Conservation (phyloP, 2,888 invertebrate genomes). For the Malachius bipustulatus region DNA sequence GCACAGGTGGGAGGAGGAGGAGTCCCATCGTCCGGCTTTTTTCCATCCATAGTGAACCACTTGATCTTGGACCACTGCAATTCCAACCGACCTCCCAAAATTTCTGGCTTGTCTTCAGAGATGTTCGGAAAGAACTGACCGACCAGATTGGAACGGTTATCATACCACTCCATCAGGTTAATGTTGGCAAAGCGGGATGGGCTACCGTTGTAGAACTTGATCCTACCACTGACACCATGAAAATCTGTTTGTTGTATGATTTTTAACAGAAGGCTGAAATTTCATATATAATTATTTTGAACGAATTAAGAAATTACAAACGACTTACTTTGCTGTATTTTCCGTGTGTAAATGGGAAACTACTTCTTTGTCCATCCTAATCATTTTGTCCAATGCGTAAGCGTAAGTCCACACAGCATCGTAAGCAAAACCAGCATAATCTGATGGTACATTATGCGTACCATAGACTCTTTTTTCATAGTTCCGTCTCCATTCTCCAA, state of each 20-base stretch:
- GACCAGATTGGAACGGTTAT: constrained; percentile 39
- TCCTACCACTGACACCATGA: constrained; percentile 59
- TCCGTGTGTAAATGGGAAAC: constrained; percentile 43
- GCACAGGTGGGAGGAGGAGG: constrained; percentile 49
- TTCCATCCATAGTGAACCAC: constrained; percentile 53
- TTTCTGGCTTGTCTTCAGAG: constrained; percentile 36
- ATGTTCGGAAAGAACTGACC: constrained; percentile 47
- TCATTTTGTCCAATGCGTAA: constrained; percentile 51
- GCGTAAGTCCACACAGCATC: constrained; percentile 77
- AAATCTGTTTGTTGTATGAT: constrained; percentile 56
- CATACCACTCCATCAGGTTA: constrained; percentile 48
- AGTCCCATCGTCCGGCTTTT: constrained; percentile 56
- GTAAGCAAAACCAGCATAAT: constrained; percentile 65
- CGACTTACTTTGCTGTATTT: constrained; percentile 34
- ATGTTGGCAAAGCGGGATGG: constrained; percentile 53
- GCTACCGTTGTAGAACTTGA: constrained; percentile 51
- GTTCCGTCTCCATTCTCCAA: constrained; percentile 47
- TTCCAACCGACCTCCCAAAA: constrained; percentile 41
- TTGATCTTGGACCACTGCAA: constrained; percentile 44
- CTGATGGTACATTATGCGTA: constrained; percentile 32
- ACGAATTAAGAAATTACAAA: too few relatives aligned
- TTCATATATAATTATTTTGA: background rate
- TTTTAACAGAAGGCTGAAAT: constrained; percentile 37
- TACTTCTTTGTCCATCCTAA: constrained; percentile 48
- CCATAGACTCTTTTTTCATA: constrained; percentile 30